Evolutionary conservation across 2,888 invertebrate genomes (phyloP).

Genomic region (Sesamia inferens): DNA sequence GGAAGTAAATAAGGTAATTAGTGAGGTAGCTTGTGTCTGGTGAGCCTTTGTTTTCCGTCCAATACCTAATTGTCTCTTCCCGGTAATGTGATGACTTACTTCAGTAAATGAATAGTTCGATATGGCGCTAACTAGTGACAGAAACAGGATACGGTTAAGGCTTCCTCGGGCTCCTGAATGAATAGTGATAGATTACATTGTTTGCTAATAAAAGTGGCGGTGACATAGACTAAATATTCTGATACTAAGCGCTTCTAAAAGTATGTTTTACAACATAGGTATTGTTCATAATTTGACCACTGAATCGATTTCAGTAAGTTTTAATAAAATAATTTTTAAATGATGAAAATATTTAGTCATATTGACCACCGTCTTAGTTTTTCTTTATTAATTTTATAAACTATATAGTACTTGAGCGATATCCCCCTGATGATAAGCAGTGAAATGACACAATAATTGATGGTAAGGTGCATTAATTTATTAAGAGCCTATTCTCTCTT

Average conservation of each 20-base stretch:
- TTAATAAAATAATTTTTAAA: neutral
- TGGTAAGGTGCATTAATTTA: no score
- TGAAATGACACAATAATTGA: no score
- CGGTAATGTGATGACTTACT: slow-evolving; percentile 51
- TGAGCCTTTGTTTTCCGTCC: slow-evolving; percentile 54
- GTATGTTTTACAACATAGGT: neutral
- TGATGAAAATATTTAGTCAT: neutral
- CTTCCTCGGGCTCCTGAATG: neutral
- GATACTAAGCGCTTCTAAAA: neutral
- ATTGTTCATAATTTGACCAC: neutral
- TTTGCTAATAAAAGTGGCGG: slow-evolving; percentile 2
- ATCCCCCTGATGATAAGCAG: no score
- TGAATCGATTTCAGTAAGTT: neutral
- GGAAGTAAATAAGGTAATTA: slow-evolving; percentile 76
- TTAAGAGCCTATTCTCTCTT: no score
- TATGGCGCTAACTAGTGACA: slow-evolving; percentile 30
- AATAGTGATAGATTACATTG: slow-evolving; percentile 22
- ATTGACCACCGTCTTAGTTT: neutral
- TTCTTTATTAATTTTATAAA: no score
- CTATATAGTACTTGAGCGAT: no score
- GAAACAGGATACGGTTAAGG: slow-evolving; percentile 25
- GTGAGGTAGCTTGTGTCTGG: slow-evolving; percentile 57
- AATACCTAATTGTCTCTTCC: slow-evolving; percentile 49
- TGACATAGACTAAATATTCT: neutral
- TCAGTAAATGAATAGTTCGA: slow-evolving; percentile 41